Base-by-base conservation (phyloP, 2,113 vertebrate genomes). In the Felis chaus region DNA sequence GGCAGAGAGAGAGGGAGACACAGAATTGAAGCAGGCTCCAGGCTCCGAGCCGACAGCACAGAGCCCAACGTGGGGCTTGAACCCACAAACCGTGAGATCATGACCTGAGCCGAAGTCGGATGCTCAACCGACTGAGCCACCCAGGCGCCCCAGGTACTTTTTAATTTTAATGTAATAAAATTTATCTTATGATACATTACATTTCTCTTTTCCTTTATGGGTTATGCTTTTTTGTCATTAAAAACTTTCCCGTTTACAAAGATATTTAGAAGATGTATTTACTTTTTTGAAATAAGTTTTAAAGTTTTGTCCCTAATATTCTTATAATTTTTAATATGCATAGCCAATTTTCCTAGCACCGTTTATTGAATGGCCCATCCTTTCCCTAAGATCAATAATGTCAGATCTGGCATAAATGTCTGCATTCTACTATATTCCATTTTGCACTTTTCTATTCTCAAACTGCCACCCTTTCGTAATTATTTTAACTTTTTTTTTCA, bases 101-200 rank as follows among this genome's bases (percentile, higher is more conserved):
- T 45, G 45, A 45, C 45, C 45, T 45, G 45, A 45, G 45, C 45
- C 8, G 1, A 45, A 45, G 45, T 45, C 8, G 45, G 45, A 45
- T 9, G 45, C 8, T 45, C 45, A 45, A 45, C 45, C 45, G 45
- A 45, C 45, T 45, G 45, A 45, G 45, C 45, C 45, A 45, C 45
- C 45, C 45, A 45, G 45, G 7, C 1, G 7, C 45, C 45, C 45
- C 45, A 45, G 45, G 18, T 10, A 85, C 55, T 90, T 95, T 82
- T 93, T 31, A 55, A 93, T 55, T 95, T 84, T 89, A 79, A 90
- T 74, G 73, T 48, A 63, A 79, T 83, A 82, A 85, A 45, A 61
- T 93, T 57, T 50, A 89, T 48, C 74, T 48, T 76, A 78, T 1
- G 39, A 14, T 74, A 45, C 7, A 78, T 76, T 69, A n/a, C 15